Conservation (phyloP, 2,797 vertebrate species). For the Tapera naevia region DNA sequence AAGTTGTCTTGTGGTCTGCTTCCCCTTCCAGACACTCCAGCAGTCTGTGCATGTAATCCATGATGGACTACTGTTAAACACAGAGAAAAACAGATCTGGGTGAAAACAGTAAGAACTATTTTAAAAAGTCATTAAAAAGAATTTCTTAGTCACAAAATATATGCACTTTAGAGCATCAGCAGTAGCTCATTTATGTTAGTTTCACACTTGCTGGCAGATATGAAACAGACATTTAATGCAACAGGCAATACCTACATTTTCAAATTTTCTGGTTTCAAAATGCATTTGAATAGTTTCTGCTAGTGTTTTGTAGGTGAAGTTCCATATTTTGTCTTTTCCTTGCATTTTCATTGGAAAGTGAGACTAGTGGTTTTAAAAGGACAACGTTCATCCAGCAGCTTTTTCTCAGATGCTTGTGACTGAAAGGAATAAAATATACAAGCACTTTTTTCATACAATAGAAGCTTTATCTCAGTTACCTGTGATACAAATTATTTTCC, state of each 20-base stretch:
- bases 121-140: background rate
- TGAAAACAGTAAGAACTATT: background rate
- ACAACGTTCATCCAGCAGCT: background rate
- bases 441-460: background rate
- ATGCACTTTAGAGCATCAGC: background rate
- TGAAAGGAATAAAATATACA: background rate
- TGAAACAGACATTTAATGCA: background rate
- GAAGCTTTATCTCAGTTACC: background rate
- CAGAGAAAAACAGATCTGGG: fast-evolving
- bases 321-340: background rate
- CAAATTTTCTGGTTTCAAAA: background rate
- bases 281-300: background rate
- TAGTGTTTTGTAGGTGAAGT: background rate
- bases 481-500: background rate
- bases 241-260: background rate
- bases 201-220: background rate
- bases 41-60: background rate
- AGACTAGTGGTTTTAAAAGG: background rate
- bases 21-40: background rate
- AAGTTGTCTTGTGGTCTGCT: background rate
- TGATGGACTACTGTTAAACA: background rate
- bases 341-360: background rate
- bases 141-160: background rate
- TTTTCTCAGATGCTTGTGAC: background rate
- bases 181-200: background rate